Evolutionary conservation across 2,113 vertebrate species (phyloP), one percentile per base, ranked within the genome.

Genomic region (Callionymus lyra): DNA sequence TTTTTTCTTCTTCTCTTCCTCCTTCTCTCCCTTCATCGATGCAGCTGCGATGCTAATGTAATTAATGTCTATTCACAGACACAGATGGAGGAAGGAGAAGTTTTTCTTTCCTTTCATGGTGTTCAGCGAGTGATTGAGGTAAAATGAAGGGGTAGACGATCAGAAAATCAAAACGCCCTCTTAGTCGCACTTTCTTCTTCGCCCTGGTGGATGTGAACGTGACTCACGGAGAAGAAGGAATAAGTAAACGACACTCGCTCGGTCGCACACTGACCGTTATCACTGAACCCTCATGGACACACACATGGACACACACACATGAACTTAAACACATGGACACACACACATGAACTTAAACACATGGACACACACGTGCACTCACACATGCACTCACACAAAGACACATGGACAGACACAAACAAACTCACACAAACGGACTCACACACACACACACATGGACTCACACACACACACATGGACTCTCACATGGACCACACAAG

Each of bases 41-140:
- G 58, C 73, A 60, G 66, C 59, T 77, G 69, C 57, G 72, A 78
- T 81, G 76, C 71, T 77, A 77, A 77, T 71, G 75, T 66, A 80
- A 80, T 83, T 80, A 79, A 68, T 65, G 68, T 65, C 62, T 63
- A 72, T 79, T 83, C 72, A 81, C 38, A 43, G 16, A 17, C 39
- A 14, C 19, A 34, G 12, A 14, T 16, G 17, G 36, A 38, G 31
- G 47, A 38, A 43, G n/a, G 6, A 38, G 41, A 34, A 27, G 21
- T 27, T 50, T 57, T 42, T 42, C 42, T 35, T 10, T 14, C 34
- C 16, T 47, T 70, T 70, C 50, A 63, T 61, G n/a, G 39, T 16
- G 69, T 37, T 31, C 48, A 36, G 12, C 43, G 49, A 9, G 56
- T 48, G 47, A 60, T 53, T 27, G 47, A 54, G 52, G 43, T 41